Evolutionary conservation across 37 sponge, comb jelly and placozoan genomes (phyloP).

Genomic region (Axinella damicornis): DNA sequence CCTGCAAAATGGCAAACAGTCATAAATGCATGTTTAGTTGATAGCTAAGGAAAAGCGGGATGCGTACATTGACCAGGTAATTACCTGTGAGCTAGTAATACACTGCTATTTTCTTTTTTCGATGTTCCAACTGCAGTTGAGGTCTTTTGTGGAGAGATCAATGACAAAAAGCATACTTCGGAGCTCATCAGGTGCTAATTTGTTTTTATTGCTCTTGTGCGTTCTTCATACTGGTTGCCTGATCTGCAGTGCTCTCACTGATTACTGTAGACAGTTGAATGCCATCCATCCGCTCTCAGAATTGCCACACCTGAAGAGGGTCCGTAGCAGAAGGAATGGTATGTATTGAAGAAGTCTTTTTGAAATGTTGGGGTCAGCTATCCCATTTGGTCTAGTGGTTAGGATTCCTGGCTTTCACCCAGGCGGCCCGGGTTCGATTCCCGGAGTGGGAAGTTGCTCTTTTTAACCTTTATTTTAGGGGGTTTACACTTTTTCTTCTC

Average conservation of each 20-base stretch:
- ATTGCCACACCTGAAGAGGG: slow-evolving; percentile 52
- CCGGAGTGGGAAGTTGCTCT: slow-evolving; percentile 76
- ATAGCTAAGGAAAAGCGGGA: not conserved
- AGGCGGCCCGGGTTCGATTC: slow-evolving; percentile 92
- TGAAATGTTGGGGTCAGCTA: not conserved
- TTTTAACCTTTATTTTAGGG: slow-evolving; percentile 6
- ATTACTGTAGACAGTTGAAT: slow-evolving; percentile 31
- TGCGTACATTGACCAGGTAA: too few species aligned
- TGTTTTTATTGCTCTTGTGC: not conserved
- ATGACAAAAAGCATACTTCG: slow-evolving; percentile 50
- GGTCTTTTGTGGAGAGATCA: slow-evolving; percentile 39
- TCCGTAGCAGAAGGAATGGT: slow-evolving; percentile 33
- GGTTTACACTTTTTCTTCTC: not conserved
- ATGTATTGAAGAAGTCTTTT: not conserved
- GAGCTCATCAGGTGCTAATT: slow-evolving; percentile 30
- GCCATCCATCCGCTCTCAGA: slow-evolving; percentile 23
- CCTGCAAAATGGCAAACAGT: not conserved
- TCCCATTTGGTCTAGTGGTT: slow-evolving; percentile 93
- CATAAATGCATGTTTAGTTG: not conserved
- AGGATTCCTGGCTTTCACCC: slow-evolving; percentile 93
- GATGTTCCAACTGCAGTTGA: slow-evolving; percentile 20
- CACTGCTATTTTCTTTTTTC: too few species aligned
- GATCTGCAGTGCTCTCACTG: not conserved
- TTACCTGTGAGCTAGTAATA: too few species aligned
- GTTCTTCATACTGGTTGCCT: not conserved